Conservation (phyloP, 92 coral and sea anemone species). For the Phenganax subtilis region DNA sequence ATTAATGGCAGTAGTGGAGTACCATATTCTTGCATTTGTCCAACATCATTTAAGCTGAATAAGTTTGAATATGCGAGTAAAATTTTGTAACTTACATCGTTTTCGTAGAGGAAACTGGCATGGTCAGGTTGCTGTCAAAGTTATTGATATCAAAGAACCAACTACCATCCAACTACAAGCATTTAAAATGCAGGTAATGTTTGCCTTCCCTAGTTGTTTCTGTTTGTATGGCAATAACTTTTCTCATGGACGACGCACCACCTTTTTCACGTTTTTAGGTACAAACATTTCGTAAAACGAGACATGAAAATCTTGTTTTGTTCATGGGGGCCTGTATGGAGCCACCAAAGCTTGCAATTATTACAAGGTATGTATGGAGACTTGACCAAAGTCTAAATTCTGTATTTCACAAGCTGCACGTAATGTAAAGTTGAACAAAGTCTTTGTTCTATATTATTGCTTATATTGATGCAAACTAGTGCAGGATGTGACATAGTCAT, state of each 20-base stretch:
- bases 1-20: too few species aligned
- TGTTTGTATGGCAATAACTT: background rate
- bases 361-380: slow-evolving; percentile 64
- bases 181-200: slow-evolving; percentile 67
- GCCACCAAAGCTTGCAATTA: slow-evolving; percentile 90
- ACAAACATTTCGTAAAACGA: slow-evolving; percentile 88
- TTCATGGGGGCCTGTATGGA: slow-evolving; percentile 99
- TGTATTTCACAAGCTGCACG: too few species aligned
- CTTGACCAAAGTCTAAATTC: too few species aligned
- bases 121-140: slow-evolving; percentile 94
- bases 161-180: slow-evolving; percentile 92
- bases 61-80: slow-evolving; percentile 57
- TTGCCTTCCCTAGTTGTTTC: too few species aligned
- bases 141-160: slow-evolving; percentile 91
- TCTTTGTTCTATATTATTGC: background rate
- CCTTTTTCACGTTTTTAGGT: slow-evolving; percentile 48
- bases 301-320: slow-evolving; percentile 88
- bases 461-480: too few species aligned
- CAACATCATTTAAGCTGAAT: slow-evolving; percentile 36
- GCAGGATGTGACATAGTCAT: too few species aligned
- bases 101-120: slow-evolving; percentile 86
- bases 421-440: background rate
- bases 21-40: too few species aligned
- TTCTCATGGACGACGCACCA: background rate
- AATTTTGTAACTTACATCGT: background rate